Percentiles rank a stretch among this genome's conserved stretches.
phyloP scores from a whole-genome alignment of 2,113 vertebrate species.

The Aegotheles bennettii region DNA sequence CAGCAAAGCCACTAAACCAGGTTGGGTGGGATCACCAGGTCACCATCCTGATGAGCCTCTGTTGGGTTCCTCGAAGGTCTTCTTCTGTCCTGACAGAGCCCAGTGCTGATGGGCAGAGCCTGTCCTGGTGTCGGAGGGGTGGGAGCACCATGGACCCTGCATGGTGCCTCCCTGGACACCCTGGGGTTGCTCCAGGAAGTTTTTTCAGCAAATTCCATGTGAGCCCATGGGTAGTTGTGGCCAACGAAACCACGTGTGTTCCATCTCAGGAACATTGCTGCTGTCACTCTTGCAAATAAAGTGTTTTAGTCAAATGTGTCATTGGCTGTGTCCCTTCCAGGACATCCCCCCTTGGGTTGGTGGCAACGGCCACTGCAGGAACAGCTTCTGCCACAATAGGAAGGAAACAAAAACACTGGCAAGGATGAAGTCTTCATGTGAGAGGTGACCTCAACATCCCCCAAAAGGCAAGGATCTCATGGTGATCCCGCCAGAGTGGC shows the following conservation, averaged over 20 bases:
- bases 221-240: neutral
- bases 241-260: rapidly evolving
- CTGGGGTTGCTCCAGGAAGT: rapidly evolving
- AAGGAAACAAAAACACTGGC: neutral
- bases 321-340: neutral
- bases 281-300: neutral
- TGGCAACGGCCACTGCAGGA: neutral
- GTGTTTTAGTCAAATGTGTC: neutral
- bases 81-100: too few relatives aligned
- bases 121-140: too few relatives aligned
- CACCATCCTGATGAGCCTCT: too few relatives aligned
- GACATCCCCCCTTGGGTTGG: neutral
- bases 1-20: neutral
- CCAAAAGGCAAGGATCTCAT: neutral
- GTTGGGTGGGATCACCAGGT: neutral
- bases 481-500: neutral
- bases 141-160: too few relatives aligned
- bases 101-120: too few relatives aligned
- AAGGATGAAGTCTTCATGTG: neutral
- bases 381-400: neutral
- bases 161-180: too few relatives aligned
- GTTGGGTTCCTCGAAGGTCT: too few relatives aligned
- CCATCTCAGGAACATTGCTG: rapidly evolving
- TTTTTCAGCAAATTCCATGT: rapidly evolving
- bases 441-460: neutral